Percentiles rank a stretch among this genome's conserved stretches.
Evolutionary conservation across 2,113 vertebrate species (phyloP).

Genomic region (Erythrolamprus reginae): DNA sequence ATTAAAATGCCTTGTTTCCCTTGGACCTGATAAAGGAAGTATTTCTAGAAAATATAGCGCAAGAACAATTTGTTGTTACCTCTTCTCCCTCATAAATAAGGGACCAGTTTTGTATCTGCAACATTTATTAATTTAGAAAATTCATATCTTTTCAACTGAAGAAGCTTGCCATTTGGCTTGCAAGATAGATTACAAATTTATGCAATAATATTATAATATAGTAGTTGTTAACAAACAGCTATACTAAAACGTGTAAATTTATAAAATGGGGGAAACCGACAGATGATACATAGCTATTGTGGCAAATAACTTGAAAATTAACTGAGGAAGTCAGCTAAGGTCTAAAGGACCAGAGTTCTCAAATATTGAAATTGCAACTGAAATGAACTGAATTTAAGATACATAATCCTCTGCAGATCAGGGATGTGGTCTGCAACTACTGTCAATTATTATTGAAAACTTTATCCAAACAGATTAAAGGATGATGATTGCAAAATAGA

Average conservation of each 20-base stretch:
- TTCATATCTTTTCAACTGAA: background rate
- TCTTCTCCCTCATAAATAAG: background rate
- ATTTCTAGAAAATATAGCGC: background rate
- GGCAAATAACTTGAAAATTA: background rate
- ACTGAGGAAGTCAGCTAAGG: background rate
- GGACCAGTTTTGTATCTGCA: background rate
- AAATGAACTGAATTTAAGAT: background rate
- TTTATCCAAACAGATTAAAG: background rate
- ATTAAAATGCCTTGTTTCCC: background rate
- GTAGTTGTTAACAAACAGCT: background rate
- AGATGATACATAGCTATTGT: background rate
- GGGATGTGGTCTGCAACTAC: background rate
- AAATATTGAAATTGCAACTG: background rate
- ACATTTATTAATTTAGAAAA: background rate
- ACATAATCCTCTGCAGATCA: background rate
- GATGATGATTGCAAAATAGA: background rate
- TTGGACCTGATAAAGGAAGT: background rate
- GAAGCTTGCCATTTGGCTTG: background rate
- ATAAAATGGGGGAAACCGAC: background rate
- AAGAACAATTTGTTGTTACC: background rate
- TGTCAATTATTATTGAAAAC: background rate
- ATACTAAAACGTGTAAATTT: background rate
- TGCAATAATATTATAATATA: background rate
- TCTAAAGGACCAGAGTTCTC: background rate
- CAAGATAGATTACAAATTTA: background rate